Evolutionary conservation across 2,797 vertebrate genomes (phyloP), one percentile per base, ranked within the genome.

Genomic region (Rousettus madagascariensis): DNA sequence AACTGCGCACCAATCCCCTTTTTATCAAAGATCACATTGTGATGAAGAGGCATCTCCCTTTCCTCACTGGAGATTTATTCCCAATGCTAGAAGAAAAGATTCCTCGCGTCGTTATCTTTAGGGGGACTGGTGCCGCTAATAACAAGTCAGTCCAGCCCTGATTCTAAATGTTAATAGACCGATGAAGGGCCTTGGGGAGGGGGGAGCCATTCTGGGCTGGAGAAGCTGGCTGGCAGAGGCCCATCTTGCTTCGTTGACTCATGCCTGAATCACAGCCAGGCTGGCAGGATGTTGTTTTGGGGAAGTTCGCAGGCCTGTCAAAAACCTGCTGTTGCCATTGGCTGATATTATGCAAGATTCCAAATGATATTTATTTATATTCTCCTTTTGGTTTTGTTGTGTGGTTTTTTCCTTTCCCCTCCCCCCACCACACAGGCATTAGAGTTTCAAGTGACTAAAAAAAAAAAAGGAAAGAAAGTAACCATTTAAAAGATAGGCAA

Each of bases 321-420:
- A 98, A 98, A 98, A 98, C 98, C 98, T 98, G 98, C 98, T 98
- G 98, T 98, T 98, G 97, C 97, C 97, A 98, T 98, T 98, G 98
- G 98, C 98, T 97, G 98, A 97, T 98, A 98, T 98, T 98, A 98
- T 98, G 97, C 98, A 98, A 98, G 98, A 98, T 98, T 97, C 97
- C 96, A 98, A 98, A 97, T 97, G 97, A 97, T 98, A 98, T 98
- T 98, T 98, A 98, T 98, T 87, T 94, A 98, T 96, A 98, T 98
- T 97, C 97, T 97, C 87, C 95, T 98, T 97, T 98, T 86, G 97
- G 94, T 97, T 98, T 97, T 92, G 91, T 77, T 82, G 43, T 95
- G 90, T 79, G 93, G 72, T 30, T 61, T 28, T 90, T n/a, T 28
- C 2, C 24, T 33, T 13, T 26, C 13, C 75, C 33, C 79, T 51